Evolutionary conservation across 2,113 vertebrate genomes (phyloP).

Genomic region (Carassius gibelio): DNA sequence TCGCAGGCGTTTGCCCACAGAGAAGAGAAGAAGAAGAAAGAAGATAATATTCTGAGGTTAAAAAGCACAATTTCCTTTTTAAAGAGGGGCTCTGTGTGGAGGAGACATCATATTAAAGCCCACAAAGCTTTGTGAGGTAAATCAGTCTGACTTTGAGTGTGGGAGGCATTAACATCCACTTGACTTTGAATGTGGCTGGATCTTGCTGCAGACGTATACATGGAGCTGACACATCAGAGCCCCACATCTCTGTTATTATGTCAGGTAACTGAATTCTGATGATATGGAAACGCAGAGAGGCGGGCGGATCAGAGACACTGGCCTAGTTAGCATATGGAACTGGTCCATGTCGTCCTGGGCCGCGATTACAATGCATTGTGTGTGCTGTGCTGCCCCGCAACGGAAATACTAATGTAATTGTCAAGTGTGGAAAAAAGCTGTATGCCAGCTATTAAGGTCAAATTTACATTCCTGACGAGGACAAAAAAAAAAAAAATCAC

Average conservation of each 20-base stretch:
- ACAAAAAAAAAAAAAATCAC: conserved; percentile 16
- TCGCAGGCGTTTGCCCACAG: conserved; percentile 69
- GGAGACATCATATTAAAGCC: conserved; percentile 70
- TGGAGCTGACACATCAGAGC: conserved; percentile 74
- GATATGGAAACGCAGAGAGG: conserved; percentile 75
- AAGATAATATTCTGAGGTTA: conserved; percentile 78
- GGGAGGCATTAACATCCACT: conserved; percentile 79
- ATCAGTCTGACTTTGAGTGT: conserved; percentile 67
- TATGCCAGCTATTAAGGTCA: conserved; percentile 66
- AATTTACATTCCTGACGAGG: conserved; percentile 59
- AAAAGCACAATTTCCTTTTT: conserved; percentile 77
- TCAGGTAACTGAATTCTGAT: conserved; percentile 79
- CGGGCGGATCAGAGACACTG: conserved; percentile 11
- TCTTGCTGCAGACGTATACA: conserved; percentile 74
- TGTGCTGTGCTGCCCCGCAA: conserved; percentile 62
- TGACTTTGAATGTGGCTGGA: conserved; percentile 76
- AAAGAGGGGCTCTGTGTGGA: conserved; percentile 69
- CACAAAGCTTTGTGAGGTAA: conserved; percentile 72
- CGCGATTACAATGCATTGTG: conserved; percentile 69
- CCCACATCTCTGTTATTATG: conserved; percentile 75
- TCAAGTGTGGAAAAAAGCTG: conserved; percentile 57
- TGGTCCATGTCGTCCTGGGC: conserved; percentile 67
- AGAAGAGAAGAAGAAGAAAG: conserved; percentile 64
- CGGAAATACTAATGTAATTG: conserved; percentile 75
- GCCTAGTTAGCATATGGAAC: conserved; percentile 78